Conservation (phyloP, 2,113 vertebrate genomes). For the Mormyrus lacerda region DNA sequence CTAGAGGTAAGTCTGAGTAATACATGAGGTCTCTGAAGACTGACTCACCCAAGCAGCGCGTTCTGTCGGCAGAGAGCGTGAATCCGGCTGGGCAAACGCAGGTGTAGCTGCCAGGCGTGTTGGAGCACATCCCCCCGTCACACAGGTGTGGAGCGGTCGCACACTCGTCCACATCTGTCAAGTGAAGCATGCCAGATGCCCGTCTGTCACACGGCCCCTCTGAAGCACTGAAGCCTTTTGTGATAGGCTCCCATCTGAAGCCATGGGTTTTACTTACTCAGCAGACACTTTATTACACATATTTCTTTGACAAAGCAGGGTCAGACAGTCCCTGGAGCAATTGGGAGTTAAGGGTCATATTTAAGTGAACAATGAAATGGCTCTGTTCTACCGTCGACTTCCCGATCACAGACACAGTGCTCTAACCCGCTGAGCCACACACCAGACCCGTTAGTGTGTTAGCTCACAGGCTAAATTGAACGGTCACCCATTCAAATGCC, state of each 20-base stretch:
- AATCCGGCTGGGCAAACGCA: conserved; percentile 47
- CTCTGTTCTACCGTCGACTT: not conserved
- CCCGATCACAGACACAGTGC: not conserved
- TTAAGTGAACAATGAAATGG: not conserved
- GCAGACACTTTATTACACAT: not conserved
- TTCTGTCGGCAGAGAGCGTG: conserved; percentile 40
- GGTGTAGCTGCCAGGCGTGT: conserved; percentile 48
- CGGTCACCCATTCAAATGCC: not conserved
- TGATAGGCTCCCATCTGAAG: not conserved
- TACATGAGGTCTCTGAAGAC: not conserved
- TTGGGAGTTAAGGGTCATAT: not conserved
- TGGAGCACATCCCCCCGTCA: conserved; percentile 47
- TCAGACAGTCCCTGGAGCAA: not conserved
- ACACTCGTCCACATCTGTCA: conserved; percentile 54
- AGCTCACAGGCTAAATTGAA: not conserved
- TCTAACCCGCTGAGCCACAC: not conserved
- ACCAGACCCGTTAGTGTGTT: not conserved
- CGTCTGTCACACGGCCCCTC: not conserved
- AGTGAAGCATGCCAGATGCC: not conserved
- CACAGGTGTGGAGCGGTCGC: conserved; percentile 36
- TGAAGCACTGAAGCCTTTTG: not conserved
- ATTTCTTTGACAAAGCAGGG: not conserved
- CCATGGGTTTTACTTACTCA: not conserved
- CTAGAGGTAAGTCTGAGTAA: not conserved
- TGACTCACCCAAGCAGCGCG: conserved; percentile 48